Evolutionary conservation across 2,113 vertebrate species (phyloP), one percentile per base, ranked within the genome.

Genomic region (Percina caprodes): DNA sequence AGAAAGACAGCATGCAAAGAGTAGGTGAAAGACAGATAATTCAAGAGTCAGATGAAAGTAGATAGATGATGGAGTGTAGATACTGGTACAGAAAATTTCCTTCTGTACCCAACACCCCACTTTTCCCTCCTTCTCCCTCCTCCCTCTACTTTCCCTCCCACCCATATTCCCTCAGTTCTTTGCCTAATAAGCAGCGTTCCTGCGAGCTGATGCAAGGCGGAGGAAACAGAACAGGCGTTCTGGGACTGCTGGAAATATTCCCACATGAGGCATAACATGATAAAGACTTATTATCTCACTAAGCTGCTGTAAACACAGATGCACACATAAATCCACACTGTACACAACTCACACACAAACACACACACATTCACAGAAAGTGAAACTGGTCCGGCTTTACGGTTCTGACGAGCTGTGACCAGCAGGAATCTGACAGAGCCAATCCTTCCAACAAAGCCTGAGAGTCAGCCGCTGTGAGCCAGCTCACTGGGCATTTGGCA

Each of bases 181-280:
- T 94, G 91, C 93, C 93, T 95, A 96, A 95, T 95, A 94, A 94
- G 94, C 89, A 86, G 91, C 92, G 91, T 95, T 94, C 93, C 91
- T 92, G 91, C 81, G 79, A 94, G 95, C 94, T 95, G 95, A 95
- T 93, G 95, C 95, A 95, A 95, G 94, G 89, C 94, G 91, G 88
- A 89, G 92, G 94, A 95, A 94, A 94, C 89, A 92, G 91, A 96
- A 95, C 93, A 92, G 93, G 92, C 92, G 92, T 94, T 92, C 90
- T 86, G 91, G 92, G 93, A 95, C 90, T 83, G 88, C 90, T 93
- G 85, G 88, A 94, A 94, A 94, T 95, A 95, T 94, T 94, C 93
- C 94, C 92, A 93, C 92, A 92, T 94, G 91, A 94, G 93, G 90
- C 92, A 90, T 87, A 93, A 93, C 89, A 92, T 87, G 92, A 95